phyloP scores from a whole-genome alignment of 2,888 invertebrate genomes.

The Thymelicus acteon region DNA sequence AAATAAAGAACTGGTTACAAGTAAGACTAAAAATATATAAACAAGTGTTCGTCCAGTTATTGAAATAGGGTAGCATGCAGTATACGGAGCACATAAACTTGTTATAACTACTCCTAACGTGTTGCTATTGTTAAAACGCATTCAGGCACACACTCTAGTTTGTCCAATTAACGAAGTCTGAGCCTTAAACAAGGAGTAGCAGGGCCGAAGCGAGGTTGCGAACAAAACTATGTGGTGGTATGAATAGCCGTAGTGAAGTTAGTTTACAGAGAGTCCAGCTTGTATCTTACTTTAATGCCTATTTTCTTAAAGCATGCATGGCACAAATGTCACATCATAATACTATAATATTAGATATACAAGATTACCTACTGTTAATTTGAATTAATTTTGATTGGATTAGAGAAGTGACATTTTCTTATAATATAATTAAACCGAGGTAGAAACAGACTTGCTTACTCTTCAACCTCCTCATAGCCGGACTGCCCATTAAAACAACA shows the following conservation, averaged over 20 bases:
- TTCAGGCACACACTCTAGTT: constrained; percentile 59
- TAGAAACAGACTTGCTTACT: too few relatives aligned
- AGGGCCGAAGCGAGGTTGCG: constrained; percentile 71
- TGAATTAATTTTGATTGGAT: too few relatives aligned
- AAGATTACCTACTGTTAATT: too few relatives aligned
- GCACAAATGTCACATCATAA: not conserved
- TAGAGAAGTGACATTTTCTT: too few relatives aligned
- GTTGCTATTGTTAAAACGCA: constrained; percentile 47
- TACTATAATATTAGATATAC: too few relatives aligned
- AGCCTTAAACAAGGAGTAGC: constrained; percentile 68
- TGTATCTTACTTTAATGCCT: constrained; percentile 2
- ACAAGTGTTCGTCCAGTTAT: not conserved
- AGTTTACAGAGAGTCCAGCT: not conserved
- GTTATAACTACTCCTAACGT: constrained; percentile 19
- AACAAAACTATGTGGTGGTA: constrained; percentile 77
- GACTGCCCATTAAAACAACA: too few relatives aligned
- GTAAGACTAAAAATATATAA: not conserved
- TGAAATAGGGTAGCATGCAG: not conserved
- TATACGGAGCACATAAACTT: constrained; percentile 15
- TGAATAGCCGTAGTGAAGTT: constrained; percentile 60
- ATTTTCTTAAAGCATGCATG: not conserved
- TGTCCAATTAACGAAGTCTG: constrained; percentile 67
- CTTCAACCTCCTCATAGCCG: too few relatives aligned
- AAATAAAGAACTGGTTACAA: not conserved
- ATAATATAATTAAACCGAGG: too few relatives aligned